Evolutionary conservation across 2,797 vertebrate genomes (phyloP), one percentile per base, ranked within the genome.

Genomic region (Pipistrellus nathusii): DNA sequence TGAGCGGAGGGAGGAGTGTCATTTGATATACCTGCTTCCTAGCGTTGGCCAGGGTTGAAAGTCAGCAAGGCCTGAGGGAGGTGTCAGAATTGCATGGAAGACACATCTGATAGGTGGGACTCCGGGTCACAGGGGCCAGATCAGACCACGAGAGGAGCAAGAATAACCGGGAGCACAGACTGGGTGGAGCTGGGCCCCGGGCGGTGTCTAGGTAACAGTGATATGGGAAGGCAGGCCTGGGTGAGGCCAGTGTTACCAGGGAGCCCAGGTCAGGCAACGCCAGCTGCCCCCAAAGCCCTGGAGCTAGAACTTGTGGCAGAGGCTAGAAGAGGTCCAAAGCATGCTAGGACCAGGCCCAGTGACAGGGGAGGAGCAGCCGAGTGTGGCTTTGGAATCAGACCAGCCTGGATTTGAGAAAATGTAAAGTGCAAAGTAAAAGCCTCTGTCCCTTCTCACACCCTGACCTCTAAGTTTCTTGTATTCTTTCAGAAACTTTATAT

Each of bases 381-480:
- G 51, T 25, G 11, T 76, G 83, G 21, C 59, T 92, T 68, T 51
- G 27, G 15, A 87, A 72, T 73, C 27, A 51, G 41, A 48, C n/a
- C 41, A 73, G 48, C 30, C 10, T 82, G 71, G 48, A 73, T 83
- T 86, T 94, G 38, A 92, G 85, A 91, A 95, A 85, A 86, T 44
- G 41, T 62, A 83, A 92, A 88, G 87, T 46, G 44, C n/a, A 38
- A 80, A 94, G 48, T 75, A 46, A 88, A 90, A 88, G 51, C 41
- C 13, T 81, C 81, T 32, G 32, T 10, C 8, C 25, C 15, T 55
- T 4, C 41, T 32, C 81, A 89, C 2, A 86, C 27, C 11, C 41
- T 89, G 62, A 87, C 35, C 83, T 85, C 88, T 85, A 66, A 38
- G 30, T 88, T 93, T 93, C 83, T 93, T 77, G 25, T n/a, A 68